These are phyloP conservation scores for Biston betularia DNA, from an alignment of 2,888 invertebrate species.

Conservation along the genomic window DNA sequence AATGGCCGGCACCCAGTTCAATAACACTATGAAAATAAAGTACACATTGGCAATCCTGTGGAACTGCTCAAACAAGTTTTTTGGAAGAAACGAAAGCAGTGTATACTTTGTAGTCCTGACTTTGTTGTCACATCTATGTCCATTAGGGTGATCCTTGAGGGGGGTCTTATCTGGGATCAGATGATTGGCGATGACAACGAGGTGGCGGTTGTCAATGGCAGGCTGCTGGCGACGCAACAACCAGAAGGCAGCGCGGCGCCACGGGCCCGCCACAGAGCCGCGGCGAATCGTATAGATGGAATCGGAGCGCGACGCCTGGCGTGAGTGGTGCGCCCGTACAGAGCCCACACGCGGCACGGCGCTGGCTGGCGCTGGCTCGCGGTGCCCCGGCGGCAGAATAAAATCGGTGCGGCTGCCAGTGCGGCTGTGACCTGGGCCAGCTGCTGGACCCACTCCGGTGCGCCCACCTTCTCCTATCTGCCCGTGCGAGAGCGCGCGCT, in stretches of 20 bases:
- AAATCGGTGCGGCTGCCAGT: constrained; percentile 95
- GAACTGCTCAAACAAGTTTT: constrained; percentile 98
- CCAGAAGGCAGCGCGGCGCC: constrained; percentile 88
- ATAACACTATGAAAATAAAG: constrained; percentile 97
- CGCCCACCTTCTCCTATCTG: constrained; percentile 90
- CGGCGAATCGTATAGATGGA: constrained; percentile 95
- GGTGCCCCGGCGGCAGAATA: constrained; percentile 94
- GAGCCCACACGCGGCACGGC: constrained; percentile 80
- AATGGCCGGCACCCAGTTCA: constrained; percentile 98
- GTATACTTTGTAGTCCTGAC: constrained; percentile 98
- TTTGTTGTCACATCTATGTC: constrained; percentile 92
- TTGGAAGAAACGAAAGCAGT: constrained; percentile 96
- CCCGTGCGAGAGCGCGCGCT: constrained; percentile 94
- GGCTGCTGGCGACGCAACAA: constrained; percentile 87
- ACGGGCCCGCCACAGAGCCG: constrained; percentile 89
- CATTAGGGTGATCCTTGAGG: constrained; percentile 93
- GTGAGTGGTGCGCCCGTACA: constrained; percentile 88
- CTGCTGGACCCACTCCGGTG: constrained; percentile 46
- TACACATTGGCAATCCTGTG: constrained; percentile 99
- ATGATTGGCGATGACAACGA: constrained; percentile 94
- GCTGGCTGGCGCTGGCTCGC: constrained; percentile 85
- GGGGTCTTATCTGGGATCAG: constrained; percentile 93
- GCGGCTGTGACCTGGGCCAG: constrained; percentile 90
- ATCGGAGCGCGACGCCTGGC: constrained; percentile 96
- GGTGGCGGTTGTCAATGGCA: constrained; percentile 89